These are phyloP conservation scores for Aspiorhynchus laticeps DNA, from an alignment of 2,113 vertebrate genomes.

Conservation along the genomic window DNA sequence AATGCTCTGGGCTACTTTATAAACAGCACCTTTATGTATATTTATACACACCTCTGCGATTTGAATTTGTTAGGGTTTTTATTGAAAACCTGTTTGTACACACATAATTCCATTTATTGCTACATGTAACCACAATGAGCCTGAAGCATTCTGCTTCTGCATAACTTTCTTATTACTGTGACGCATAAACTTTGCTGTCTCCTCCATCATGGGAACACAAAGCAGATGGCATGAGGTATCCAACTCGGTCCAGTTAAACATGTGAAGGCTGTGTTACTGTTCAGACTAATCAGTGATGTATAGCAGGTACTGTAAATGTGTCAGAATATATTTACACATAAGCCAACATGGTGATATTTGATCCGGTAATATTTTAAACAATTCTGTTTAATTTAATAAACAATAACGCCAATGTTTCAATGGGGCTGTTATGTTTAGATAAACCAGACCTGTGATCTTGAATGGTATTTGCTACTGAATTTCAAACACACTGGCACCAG, in stretches of 20 bases:
- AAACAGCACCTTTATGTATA: constrained; percentile 17
- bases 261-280: not conserved
- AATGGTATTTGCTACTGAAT: not conserved
- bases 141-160: not conserved
- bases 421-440: not conserved
- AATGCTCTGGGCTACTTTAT: constrained; percentile 32
- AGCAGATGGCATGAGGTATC: constrained; percentile 28
- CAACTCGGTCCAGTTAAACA: constrained; percentile 1
- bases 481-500: not conserved
- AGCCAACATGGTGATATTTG: constrained; percentile 8
- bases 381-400: constrained; percentile 15
- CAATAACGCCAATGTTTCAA: not conserved
- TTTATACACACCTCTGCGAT: constrained; percentile 20
- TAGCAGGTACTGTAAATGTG: constrained; percentile 2
- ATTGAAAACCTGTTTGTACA: not conserved
- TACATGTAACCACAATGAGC: constrained; percentile 1
- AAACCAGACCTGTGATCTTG: constrained; percentile 4
- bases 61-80: not conserved
- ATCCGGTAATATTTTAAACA: constrained; percentile 34
- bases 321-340: constrained; percentile 16
- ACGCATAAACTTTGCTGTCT: constrained; percentile 3
- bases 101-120: not conserved
- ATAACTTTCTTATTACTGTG: not conserved
- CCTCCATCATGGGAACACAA: constrained; percentile 4
- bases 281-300: constrained; percentile 15